Conservation (phyloP, 2,113 vertebrate species). For the Lethenteron reissneri region DNA sequence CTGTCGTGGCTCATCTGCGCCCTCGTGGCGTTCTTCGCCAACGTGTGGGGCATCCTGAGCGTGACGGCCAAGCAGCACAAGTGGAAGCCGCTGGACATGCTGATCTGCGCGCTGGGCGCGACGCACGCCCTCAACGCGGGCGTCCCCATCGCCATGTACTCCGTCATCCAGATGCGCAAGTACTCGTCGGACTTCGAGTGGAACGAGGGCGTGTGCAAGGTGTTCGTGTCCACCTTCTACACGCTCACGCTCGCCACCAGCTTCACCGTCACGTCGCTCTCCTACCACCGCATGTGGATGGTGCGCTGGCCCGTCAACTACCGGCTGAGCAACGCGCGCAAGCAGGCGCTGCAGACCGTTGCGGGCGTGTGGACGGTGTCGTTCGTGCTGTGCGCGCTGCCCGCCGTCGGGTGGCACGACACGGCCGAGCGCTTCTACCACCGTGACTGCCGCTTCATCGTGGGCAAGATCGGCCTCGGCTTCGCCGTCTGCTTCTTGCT, state of each 20-base stretch:
- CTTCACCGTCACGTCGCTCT: conserved; percentile 71
- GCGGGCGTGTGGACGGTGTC: conserved; percentile 94
- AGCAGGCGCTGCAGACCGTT: conserved; percentile 67
- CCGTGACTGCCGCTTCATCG: conserved; percentile 63
- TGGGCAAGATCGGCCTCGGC: conserved; percentile 58
- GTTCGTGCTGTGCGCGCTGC: conserved; percentile 63
- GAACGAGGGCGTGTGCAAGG: conserved; percentile 78
- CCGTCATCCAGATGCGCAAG: conserved; percentile 48
- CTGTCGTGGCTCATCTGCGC: conserved; percentile 72
- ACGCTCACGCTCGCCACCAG: conserved; percentile 71
- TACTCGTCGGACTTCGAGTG: conserved; percentile 53
- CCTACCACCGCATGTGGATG: conserved; percentile 95
- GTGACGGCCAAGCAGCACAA: conserved; percentile 76
- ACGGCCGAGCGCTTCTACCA: conserved; percentile 57
- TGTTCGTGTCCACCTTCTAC: conserved; percentile 79
- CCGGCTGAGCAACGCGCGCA: conserved; percentile 71
- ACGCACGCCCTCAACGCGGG: conserved; percentile 73
- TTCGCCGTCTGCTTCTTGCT: conserved; percentile 74
- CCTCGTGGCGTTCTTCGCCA: conserved; percentile 55
- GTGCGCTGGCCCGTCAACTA: conserved; percentile 86
- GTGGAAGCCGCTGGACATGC: conserved; percentile 73
- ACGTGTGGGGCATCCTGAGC: conserved; percentile 69
- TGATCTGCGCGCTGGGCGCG: conserved; percentile 56
- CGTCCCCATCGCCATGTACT: conserved; percentile 63
- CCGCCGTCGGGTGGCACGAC: conserved; percentile 74